Evolutionary conservation across 2,888 invertebrate genomes (phyloP), one percentile per base, ranked within the genome.

Genomic region (Ophion ventricosus): DNA sequence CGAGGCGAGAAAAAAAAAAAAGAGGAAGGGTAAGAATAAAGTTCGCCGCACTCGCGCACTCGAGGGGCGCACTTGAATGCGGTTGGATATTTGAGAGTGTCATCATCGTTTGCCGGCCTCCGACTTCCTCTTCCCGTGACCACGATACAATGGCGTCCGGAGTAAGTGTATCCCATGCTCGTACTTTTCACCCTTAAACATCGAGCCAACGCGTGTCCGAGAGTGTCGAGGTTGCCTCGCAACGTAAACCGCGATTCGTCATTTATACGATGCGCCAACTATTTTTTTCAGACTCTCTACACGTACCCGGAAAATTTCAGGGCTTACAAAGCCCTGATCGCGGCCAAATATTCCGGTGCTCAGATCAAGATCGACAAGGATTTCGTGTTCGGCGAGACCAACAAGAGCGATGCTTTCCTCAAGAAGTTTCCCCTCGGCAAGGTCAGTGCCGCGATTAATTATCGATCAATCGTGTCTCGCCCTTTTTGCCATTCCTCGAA

Each of bases 241-340:
- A 78, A 86, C 78, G 78, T 63, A 5, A 72, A 69, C 72, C 20
- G 63, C 17, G 35, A 75, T 63, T 10, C 66, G 70, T 61, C 26
- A 56, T 72, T 73, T 70, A 85, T 77, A 66, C 78, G 43, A 85
- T 83, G 64, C 72, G 67, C 49, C 59, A 49, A 85, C 83, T 83
- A 90, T 90, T 90, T 91, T 88, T 95, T 95, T 73, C 95, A 98
- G 98, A 99, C 98, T 94, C 96, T 99, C 93, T 99, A 98, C 95
- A 99, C 99, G 94, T 98, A 98, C 95, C 97, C 98, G 91, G 98
- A 98, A 94, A 99, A 99, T 96, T 99, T 99, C 96, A 97, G 99
- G 94, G 98, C 99, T 90, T 98, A 97, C 94, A 99, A 99, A 95
- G 98, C 97, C 93, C 96, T 99, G 93, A 98, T 99, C 94, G 99